Conservation (phyloP, 2,888 invertebrate genomes). For the Tiliacea aurago region DNA sequence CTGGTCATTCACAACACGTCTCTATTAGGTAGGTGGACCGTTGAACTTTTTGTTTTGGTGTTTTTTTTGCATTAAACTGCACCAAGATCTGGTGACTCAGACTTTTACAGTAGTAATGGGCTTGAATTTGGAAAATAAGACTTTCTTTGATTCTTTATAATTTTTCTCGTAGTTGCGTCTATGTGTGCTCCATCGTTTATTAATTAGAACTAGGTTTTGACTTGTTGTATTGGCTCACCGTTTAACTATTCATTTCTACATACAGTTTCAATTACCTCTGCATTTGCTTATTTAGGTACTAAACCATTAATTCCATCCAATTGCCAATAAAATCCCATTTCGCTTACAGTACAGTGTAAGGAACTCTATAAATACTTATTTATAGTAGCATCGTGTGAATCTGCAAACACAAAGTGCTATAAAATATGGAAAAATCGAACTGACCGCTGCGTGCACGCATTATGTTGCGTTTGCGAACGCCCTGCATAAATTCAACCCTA, state of each 20-base stretch:
- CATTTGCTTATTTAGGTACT: not conserved
- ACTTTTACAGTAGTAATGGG: constrained; percentile 49
- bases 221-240: not conserved
- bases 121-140: constrained; percentile 6
- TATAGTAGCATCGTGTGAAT: constrained; percentile 71
- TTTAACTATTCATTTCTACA: not conserved
- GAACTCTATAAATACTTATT: constrained; percentile 39
- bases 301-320: not conserved
- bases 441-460: constrained; percentile 63
- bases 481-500: constrained; percentile 68
- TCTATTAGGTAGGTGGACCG: constrained; percentile 73
- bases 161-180: not conserved
- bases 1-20: constrained; percentile 80
- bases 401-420: constrained; percentile 70
- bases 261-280: not conserved
- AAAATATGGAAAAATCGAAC: constrained; percentile 72
- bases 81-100: constrained; percentile 56
- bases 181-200: not conserved
- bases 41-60: constrained; percentile 77
- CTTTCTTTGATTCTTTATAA: not conserved
- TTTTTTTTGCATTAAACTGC: constrained; percentile 68
- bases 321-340: not conserved
- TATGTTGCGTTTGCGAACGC: constrained; percentile 67
- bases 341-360: not conserved
- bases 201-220: not conserved